Percentiles rank a stretch among this genome's conserved stretches.
Conservation (phyloP, 2,797 vertebrate species). For the Alosa sapidissima region DNA sequence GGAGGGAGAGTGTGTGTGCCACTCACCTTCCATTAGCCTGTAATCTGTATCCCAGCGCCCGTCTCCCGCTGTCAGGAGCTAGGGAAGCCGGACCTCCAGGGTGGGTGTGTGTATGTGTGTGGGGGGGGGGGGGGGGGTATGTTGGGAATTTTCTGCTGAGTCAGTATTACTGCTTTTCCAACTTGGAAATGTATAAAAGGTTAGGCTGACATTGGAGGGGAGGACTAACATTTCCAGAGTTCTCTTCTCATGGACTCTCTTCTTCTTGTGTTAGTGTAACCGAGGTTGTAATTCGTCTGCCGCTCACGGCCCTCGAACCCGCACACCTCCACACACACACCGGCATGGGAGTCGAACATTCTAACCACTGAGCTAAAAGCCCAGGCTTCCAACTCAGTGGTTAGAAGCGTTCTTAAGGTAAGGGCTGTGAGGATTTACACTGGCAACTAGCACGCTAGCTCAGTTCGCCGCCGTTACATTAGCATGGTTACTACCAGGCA, state of each 20-base stretch:
- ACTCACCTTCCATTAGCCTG: slow-evolving; percentile 71
- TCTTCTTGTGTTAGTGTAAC: neutral
- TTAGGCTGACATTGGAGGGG: neutral
- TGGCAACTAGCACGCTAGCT: too few species aligned
- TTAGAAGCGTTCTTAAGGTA: too few species aligned
- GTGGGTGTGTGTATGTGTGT: neutral
- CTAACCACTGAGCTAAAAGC: too few species aligned
- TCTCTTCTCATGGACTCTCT: neutral
- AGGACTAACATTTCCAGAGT: neutral
- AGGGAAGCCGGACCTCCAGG: slow-evolving; percentile 36
- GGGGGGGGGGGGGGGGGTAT: slow-evolving; percentile 1
- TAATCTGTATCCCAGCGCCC: slow-evolving; percentile 67
- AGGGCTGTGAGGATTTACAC: too few species aligned
- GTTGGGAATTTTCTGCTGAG: slow-evolving; percentile 64
- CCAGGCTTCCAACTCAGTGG: too few species aligned
- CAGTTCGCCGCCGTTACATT: too few species aligned
- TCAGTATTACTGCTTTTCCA: slow-evolving; percentile 46
- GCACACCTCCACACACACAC: too few species aligned
- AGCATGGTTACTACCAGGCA: neutral
- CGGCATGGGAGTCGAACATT: too few species aligned
- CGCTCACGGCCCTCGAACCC: too few species aligned
- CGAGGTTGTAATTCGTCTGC: too few species aligned
- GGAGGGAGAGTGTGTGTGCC: slow-evolving; percentile 39
- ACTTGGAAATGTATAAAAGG: slow-evolving; percentile 26
- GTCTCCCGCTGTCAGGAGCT: slow-evolving; percentile 46